Evolutionary conservation across 2,113 vertebrate species (phyloP).

Genomic region (Bambusicola thoracicus): DNA sequence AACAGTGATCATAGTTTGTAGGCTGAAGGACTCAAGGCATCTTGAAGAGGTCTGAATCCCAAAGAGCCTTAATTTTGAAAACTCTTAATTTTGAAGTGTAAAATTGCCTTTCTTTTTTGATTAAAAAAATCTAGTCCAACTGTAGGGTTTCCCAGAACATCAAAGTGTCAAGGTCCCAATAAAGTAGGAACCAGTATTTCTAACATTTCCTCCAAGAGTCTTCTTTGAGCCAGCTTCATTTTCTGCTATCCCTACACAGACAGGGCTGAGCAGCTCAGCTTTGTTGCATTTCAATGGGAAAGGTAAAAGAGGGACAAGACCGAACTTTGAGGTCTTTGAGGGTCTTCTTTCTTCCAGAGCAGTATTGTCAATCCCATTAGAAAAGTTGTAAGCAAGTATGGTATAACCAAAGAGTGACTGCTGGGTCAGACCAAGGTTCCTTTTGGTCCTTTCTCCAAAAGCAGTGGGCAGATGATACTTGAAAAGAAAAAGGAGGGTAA

Average conservation of each 20-base stretch:
- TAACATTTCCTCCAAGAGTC: background rate
- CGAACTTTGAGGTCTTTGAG: background rate
- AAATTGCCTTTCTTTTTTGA: rapidly evolving
- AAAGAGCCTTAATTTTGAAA: background rate
- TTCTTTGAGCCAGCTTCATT: background rate
- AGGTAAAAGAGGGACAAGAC: background rate
- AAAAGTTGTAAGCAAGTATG: background rate
- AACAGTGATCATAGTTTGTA: background rate
- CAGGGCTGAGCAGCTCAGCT: background rate
- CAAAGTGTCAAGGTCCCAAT: rapidly evolving
- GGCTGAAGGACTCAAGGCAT: background rate
- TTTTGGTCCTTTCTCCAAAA: background rate
- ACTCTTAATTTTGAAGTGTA: background rate
- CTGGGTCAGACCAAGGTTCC: background rate
- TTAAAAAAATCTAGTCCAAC: background rate
- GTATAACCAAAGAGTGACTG: background rate
- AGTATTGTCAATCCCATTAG: background rate
- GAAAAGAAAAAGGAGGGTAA: background rate
- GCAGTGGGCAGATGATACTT: background rate
- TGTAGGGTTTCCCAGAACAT: background rate
- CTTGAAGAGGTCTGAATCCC: background rate
- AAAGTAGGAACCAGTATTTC: background rate
- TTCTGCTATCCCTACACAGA: background rate
- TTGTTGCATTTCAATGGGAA: background rate
- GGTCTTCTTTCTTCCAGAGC: background rate